These are phyloP conservation scores for Masticophis lateralis DNA, from an alignment of 2,797 vertebrate species.

Conservation along the genomic window DNA sequence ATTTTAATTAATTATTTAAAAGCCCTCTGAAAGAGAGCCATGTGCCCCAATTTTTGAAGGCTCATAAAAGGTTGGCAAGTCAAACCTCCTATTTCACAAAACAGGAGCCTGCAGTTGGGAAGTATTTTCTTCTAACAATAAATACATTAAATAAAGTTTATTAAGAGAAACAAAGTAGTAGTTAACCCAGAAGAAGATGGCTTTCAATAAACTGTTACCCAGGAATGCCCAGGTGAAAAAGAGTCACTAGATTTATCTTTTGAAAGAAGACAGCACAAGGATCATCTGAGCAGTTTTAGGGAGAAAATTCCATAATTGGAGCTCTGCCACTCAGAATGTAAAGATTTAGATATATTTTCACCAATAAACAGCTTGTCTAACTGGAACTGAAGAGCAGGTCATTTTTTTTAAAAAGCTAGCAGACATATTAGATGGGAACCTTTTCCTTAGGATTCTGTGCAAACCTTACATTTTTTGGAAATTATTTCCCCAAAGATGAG, in stretches of 20 bases:
- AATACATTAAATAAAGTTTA: neutral
- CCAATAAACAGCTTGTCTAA: neutral
- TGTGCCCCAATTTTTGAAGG: neutral
- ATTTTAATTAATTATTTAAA: neutral
- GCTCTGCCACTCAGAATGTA: neutral
- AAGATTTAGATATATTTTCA: neutral
- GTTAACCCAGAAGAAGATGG: neutral
- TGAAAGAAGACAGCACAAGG: neutral
- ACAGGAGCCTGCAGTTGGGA: neutral
- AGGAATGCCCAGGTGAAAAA: neutral
- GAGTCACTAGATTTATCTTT: neutral
- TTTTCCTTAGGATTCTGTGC: neutral
- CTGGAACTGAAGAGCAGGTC: neutral
- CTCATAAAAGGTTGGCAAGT: neutral
- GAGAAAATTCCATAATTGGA: neutral
- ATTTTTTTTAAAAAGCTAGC: neutral
- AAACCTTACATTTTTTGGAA: neutral
- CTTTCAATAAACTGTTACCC: neutral
- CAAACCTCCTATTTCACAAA: neutral
- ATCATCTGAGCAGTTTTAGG: neutral
- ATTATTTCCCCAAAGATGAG: neutral
- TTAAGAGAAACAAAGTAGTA: neutral
- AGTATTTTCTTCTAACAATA: neutral
- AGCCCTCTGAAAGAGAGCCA: neutral
- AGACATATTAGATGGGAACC: neutral